phyloP scores from a whole-genome alignment of 2,797 vertebrate species.

The Rhyacichthys aspro region DNA sequence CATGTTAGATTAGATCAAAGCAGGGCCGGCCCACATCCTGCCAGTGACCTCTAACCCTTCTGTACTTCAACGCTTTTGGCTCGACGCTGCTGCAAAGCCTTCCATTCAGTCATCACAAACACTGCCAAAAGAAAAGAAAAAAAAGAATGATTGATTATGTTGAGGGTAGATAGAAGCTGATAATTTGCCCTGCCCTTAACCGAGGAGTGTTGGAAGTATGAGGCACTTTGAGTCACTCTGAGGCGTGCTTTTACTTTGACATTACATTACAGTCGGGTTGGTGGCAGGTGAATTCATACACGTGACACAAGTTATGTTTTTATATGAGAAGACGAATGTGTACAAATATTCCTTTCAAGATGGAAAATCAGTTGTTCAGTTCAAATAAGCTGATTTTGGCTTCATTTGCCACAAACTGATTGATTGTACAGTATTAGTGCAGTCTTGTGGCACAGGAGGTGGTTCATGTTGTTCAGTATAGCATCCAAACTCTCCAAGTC shows the following conservation, averaged over 20 bases:
- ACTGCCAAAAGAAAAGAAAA: neutral
- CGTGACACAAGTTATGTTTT: too few relatives aligned
- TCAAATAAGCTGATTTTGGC: too few relatives aligned
- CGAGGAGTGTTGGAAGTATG: slow-evolving; percentile 25
- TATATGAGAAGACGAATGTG: too few relatives aligned
- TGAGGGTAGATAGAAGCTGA: slow-evolving; percentile 19
- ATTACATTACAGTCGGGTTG: too few relatives aligned
- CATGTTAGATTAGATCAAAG: slow-evolving; percentile 66
- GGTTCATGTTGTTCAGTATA: too few relatives aligned
- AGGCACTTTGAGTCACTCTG: slow-evolving; percentile 43
- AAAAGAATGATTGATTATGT: slow-evolving; percentile 30
- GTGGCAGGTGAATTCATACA: too few relatives aligned
- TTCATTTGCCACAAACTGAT: too few relatives aligned
- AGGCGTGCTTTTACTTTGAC: slow-evolving; percentile 28
- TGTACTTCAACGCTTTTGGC: slow-evolving; percentile 42
- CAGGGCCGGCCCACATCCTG: slow-evolving; percentile 70
- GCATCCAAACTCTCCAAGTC: too few relatives aligned
- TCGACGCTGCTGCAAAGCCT: slow-evolving; percentile 29
- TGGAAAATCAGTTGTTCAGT: too few relatives aligned
- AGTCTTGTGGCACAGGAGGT: too few relatives aligned
- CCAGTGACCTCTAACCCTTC: slow-evolving; percentile 66
- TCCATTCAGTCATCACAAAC: slow-evolving; percentile 44
- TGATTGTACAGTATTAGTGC: too few relatives aligned
- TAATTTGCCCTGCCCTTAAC: slow-evolving; percentile 18
- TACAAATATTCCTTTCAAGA: too few relatives aligned